Percentiles rank a stretch among this genome's conserved stretches.
Conservation (phyloP, 2,113 vertebrate species). For the Elephantulus edwardii region DNA sequence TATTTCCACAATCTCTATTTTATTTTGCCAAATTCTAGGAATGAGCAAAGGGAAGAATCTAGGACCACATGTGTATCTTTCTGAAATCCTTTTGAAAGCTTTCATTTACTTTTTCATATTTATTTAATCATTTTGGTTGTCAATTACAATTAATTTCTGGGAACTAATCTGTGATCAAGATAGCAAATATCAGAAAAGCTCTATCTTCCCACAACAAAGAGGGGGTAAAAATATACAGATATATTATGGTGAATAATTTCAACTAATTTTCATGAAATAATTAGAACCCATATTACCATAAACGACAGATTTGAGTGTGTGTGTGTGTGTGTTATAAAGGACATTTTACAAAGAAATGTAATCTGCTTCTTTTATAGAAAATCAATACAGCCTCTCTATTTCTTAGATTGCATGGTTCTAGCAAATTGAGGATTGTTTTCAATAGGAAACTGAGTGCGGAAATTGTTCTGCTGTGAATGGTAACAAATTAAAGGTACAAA, state of each 20-base stretch:
- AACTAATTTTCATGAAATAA: conserved; percentile 50
- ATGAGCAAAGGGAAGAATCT: background rate
- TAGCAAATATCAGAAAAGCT: background rate
- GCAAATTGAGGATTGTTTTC: conserved; percentile 61
- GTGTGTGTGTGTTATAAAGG: conserved; percentile 54
- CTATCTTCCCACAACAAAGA: background rate
- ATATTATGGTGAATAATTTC: conserved; percentile 36
- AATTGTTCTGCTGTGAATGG: conserved; percentile 60
- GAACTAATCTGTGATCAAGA: background rate
- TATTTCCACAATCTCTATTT: background rate
- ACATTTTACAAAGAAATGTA: conserved; percentile 35
- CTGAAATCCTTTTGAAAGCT: conserved; percentile 10
- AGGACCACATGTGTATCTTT: background rate
- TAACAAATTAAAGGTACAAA: conserved; percentile 67
- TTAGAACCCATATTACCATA: conserved; percentile 30
- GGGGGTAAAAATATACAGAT: background rate
- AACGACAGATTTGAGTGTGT: background rate
- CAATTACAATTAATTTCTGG: background rate
- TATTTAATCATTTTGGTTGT: background rate
- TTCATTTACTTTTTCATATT: conserved; percentile 4
- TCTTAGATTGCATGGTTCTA: conserved; percentile 28
- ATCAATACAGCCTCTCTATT: conserved; percentile 28
- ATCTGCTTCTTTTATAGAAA: conserved; percentile 60
- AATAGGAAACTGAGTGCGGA: conserved; percentile 50
- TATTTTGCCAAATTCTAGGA: background rate